Base-by-base conservation (phyloP, 37 sponge, comb jelly and placozoan species). In the Dysidea cf. avara region DNA sequence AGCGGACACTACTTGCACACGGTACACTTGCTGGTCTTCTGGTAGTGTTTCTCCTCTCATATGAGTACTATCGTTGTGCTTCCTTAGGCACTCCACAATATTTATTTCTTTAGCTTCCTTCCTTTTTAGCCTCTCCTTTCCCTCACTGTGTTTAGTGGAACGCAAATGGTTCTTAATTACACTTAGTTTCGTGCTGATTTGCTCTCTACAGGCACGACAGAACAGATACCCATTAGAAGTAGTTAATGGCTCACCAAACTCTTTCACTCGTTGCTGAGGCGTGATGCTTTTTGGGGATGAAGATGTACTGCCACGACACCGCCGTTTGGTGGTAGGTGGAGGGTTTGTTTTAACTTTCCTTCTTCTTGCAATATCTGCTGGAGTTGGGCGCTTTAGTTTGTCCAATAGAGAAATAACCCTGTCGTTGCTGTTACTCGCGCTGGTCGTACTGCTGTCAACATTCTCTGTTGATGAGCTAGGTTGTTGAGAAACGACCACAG, bases 11-110 rank as follows among this genome's bases (percentile, higher is more conserved):
- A 78, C 82, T 50, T 72, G 64, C 0, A 81, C 82, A 7, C 59
- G 66, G 34, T 72, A 81, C 6, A 81, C 74, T 28, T 68, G 74
- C 64, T 81, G 82, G 21, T 72, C 47, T 35, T 51, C 56, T 39
- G 79, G 79, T 7, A 78, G 52, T 18, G 81, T 80, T 34, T 80
- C 67, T 36, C 72, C 81, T 18, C 40, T 9, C 47, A 65, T 54
- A 34, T 81, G 82, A 6, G 37, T 25, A 24, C 5, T 33, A 2
- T 72, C 51, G 51, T 81, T 68, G 55, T 81, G 50, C 47, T 64
- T 46, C 33, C 11, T 40, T 9, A 81, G 43, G 9, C 60, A 35
- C 24, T 36, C 34, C 20, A 59, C 74, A 32, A 81, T 81, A 25
- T 80, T 56, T 18, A 7, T 66, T 26, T 66, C 68, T 43, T 7